Base-by-base conservation (phyloP, 2,113 vertebrate species). In the Microcebus murinus region DNA sequence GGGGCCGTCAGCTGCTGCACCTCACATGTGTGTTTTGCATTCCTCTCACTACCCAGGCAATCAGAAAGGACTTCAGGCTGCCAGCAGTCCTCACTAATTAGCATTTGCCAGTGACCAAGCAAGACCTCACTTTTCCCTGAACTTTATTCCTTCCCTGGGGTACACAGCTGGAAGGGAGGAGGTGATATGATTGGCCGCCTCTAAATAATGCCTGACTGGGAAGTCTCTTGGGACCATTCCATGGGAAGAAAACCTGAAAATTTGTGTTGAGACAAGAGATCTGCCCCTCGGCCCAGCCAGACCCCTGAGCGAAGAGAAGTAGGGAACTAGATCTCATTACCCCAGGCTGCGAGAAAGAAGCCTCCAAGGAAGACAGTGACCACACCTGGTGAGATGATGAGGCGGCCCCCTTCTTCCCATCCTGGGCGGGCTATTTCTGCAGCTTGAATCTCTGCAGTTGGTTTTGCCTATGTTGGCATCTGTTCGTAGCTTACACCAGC, bases 391-490 rank as follows among this genome's bases (percentile, higher is more conserved):
- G 42, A 86, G 96, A 86, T 5, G 86, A 94, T 34, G 61, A 90
- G 90, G 55, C 63, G 65, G 52, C 76, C 29, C 21, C 21, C 23
- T 81, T 86, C 36, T 82, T 42, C 63, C 15, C 31, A 42, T 45
- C 39, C 85, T 59, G 74, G 59, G 50, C 61, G 65, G 79, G 48
- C 67, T 61, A 36, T 79, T 8, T 15, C 15, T 13, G 34, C 77
- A 74, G 80, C n/a, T 52, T 20, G 74, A 17, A 12, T 84, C 90
- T 81, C 90, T 18, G 76, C 92, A 68, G 92, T 68, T 73, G 84
- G 87, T 93, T 91, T 42, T 92, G 84, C 76, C 90, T 80, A 0
- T 34, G 90, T 65, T 82, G 93, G 94, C 93, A 91, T 93, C 96
- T 98, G 93, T 52, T 93, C 71, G 21, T 87, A 77, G 90, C 79